A percentile compares a stretch with the other conserved stretches of the same genome.
Evolutionary conservation across 2,113 vertebrate species (phyloP).

Genomic region (Coracopsis vasa): DNA sequence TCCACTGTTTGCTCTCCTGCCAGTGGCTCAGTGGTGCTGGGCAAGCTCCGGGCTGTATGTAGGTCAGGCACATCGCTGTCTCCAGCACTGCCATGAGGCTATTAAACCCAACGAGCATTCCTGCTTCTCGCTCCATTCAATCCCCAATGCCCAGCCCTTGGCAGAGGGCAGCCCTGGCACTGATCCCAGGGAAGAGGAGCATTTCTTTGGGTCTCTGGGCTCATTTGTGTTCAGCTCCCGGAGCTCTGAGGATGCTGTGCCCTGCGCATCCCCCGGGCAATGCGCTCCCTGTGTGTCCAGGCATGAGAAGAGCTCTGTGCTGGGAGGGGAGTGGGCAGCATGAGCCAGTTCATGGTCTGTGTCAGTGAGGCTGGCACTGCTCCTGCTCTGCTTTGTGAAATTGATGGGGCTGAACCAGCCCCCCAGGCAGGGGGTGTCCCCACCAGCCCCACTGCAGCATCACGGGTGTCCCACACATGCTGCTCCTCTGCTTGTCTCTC

Average conservation of each 20-base stretch:
- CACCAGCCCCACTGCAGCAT: background rate
- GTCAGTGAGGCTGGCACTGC: background rate
- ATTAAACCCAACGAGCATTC: background rate
- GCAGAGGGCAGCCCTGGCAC: background rate
- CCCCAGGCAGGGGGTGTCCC: background rate
- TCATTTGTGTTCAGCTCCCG: background rate
- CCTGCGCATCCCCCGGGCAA: background rate
- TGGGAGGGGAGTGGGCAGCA: background rate
- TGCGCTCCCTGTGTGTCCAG: background rate
- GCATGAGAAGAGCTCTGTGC: background rate
- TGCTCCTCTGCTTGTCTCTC: background rate
- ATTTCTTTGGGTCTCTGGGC: background rate
- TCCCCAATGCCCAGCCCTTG: background rate
- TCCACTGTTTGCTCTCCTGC: rapidly evolving
- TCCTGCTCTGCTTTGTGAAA: background rate
- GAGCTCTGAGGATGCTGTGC: background rate
- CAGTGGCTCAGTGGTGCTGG: background rate
- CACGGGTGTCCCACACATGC: rapidly evolving
- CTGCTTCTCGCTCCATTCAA: background rate
- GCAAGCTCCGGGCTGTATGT: background rate
- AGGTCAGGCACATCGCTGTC: constrained; percentile 9
- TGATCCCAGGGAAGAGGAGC: background rate
- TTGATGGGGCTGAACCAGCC: background rate
- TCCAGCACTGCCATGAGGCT: rapidly evolving
- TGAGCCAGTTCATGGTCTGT: background rate